Evolutionary conservation across 1,140 invertebrate species (phyloP), one percentile per base, ranked within the genome.

Genomic region (Orchesella cincta): DNA sequence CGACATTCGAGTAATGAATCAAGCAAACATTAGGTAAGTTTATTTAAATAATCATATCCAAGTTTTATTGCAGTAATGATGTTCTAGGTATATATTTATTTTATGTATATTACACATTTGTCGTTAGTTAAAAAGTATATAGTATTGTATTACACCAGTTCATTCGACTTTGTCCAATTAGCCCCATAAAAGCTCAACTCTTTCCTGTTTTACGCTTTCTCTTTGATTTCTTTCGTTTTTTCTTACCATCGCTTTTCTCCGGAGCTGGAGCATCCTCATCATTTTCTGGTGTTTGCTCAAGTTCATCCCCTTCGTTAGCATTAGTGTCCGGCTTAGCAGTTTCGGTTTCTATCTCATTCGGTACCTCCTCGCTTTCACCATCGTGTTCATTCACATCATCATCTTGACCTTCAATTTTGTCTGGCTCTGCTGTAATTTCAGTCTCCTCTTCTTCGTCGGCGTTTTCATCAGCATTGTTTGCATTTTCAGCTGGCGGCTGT

Each of bases 221-320:
- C 23, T 67, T 67, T 33, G 62, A 67, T 29, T 29, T 3, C 31
- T 67, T 67, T 67, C 31, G 8, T 23, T 67, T 67, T 67, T 67
- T 67, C 62, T 29, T 5, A 57, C 3, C 8, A 23, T 57, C n/a
- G 26, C 23, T 57, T 5, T 3, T 57, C n/a, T 26, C 54, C 26
- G 3, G 3, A 16, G 54, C 23, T 57, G 12, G 12, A 46, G 39
- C 5, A 46, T 46, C 18, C 54, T 57, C 3, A 57, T 57, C 54
- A 57, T 57, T 57, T n/a, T 57, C 54, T 46, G 20, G 39, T 46
- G 39, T 20, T 46, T 12, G 20, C 39, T 46, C 39, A 12, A 46
- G 39, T 46, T 8, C 39, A 46, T 46, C 39, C 39, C 20, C 39
- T 12, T 46, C 20, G 20, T 46, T 46, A 8, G 39, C 39, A 46